Evolutionary conservation across 1,140 invertebrate genomes (phyloP).

Genomic region (Drosophila miranda): DNA sequence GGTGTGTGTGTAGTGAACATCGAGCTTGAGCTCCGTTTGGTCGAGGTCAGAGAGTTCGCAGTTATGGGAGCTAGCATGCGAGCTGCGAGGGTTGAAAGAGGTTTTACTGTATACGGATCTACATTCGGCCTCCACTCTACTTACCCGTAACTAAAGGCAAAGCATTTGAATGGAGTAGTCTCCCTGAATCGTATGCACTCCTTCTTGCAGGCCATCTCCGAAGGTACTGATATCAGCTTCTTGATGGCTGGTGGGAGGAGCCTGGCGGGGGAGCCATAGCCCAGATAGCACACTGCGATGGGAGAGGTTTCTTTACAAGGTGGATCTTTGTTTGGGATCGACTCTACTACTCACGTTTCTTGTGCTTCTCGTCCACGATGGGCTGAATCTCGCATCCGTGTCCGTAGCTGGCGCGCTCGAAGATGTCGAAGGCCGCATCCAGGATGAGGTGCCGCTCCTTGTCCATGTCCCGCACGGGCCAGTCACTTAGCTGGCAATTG

Average conservation of each 20-base stretch:
- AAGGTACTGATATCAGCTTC: conserved; percentile 84
- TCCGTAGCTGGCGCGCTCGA: conserved; percentile 90
- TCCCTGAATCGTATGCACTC: conserved; percentile 86
- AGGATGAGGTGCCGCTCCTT: conserved; percentile 84
- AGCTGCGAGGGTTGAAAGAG: conserved; percentile 22
- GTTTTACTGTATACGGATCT: neutral
- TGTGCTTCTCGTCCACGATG: conserved; percentile 82
- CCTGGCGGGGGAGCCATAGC: conserved; percentile 87
- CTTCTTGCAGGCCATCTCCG: conserved; percentile 87
- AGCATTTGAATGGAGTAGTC: conserved; percentile 86
- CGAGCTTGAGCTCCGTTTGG: conserved; percentile 85
- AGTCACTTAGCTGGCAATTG: conserved; percentile 89
- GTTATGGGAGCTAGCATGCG: conserved; percentile 81
- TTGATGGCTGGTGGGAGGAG: conserved; percentile 86
- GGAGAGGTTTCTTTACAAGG: too few species aligned
- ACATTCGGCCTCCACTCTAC: neutral
- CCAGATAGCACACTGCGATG: conserved; percentile 87
- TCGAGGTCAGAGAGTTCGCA: conserved; percentile 87
- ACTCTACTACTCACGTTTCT: conserved; percentile 77
- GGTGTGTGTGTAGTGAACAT: conserved; percentile 85
- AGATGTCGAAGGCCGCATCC: conserved; percentile 88
- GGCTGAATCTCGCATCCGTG: conserved; percentile 88
- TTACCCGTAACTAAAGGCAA: conserved; percentile 88
- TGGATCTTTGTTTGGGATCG: too few species aligned
- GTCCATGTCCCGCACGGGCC: conserved; percentile 86